Evolutionary conservation across 1,140 invertebrate species (phyloP), one percentile per base, ranked within the genome.

Genomic region (Trichonephila clavipes): DNA sequence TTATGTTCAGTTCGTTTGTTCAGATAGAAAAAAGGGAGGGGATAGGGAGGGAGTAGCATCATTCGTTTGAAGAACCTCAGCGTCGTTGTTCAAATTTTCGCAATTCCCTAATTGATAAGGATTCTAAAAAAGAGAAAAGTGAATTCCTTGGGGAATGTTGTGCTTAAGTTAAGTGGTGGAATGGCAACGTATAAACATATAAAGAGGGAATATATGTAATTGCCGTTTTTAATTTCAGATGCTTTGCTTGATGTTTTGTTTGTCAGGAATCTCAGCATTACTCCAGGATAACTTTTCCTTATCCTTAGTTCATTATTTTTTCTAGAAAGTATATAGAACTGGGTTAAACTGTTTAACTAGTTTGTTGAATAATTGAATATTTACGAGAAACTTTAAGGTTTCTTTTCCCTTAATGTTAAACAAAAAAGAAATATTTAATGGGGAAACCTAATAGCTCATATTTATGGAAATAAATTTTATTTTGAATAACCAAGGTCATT

Each of bases 1-100:
- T 89, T 89, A 89, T 59, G 88, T 64, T 8, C 19, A 58, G 40
- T n/a, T 88, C 24, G 61, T 18, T 88, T 62, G 34, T 10, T n/a
- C 34, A 62, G 86, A 88, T 16, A 64, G 24, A 88, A 88, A 69
- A 51, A 10, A 19, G 1, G 18, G 7, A 12, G 21, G 66, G 12
- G 66, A 24, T 0, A 66, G 21, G 51, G 51, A 12, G 10, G 10
- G 51, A 51, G 8, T 66, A 69, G 10, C n/a, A 3, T 69, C 10
- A 69, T 24, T 69, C 21, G n/a, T 69, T 69, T 28, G 24, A 69
- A 69, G 21, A 12, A 69, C 21, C n/a, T 16, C 24, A 10, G 69
- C 69, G 16, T 77, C 69, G 14, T 5, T 28, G 21, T 69, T 34
- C 24, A 77, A 77, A 34, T 40, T 77, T 34, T 77, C 18, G 14